A percentile compares a stretch with the other conserved stretches of the same genome.
Conservation (phyloP, 2,888 invertebrate genomes). For the Ditylenchus weischeri region DNA sequence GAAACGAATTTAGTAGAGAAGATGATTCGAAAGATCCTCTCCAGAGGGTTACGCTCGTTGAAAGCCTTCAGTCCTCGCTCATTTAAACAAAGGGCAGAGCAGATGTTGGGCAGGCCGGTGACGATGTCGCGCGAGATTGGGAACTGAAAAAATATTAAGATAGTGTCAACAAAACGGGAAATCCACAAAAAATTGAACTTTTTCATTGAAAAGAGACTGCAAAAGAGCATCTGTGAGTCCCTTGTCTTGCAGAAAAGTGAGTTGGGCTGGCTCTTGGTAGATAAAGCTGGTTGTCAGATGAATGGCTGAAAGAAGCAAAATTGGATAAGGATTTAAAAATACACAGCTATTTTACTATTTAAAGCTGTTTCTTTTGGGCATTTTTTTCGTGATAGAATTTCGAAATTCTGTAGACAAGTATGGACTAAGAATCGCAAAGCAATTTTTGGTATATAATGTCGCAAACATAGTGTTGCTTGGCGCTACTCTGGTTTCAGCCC, state of each 20-base stretch:
- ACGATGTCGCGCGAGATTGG: slow-evolving; percentile 67
- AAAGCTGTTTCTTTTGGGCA: slow-evolving; percentile 8
- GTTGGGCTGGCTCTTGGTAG: slow-evolving; percentile 74
- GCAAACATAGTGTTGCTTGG: too few species aligned
- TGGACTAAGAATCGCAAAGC: too few species aligned
- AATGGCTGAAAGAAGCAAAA: slow-evolving; percentile 32
- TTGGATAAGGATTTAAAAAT: not conserved
- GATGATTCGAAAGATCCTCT: slow-evolving; percentile 74
- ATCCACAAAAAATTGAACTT: slow-evolving; percentile 10
- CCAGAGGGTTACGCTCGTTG: slow-evolving; percentile 69
- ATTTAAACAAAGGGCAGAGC: slow-evolving; percentile 80
- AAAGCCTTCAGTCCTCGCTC: slow-evolving; percentile 74
- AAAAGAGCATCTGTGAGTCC: slow-evolving; percentile 57
- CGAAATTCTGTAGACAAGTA: too few species aligned
- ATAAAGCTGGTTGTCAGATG: slow-evolving; percentile 71
- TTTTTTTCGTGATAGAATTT: too few species aligned
- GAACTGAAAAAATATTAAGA: slow-evolving; percentile 58
- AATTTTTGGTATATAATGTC: too few species aligned
- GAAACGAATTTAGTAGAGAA: slow-evolving; percentile 78
- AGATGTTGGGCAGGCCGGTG: slow-evolving; percentile 81
- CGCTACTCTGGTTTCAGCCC: too few species aligned
- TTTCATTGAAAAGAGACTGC: slow-evolving; percentile 30
- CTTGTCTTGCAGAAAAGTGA: slow-evolving; percentile 79
- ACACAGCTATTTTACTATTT: slow-evolving; percentile 13
- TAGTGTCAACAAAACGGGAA: not conserved